Conservation (phyloP, 2,113 vertebrate species). For the Pollachius pollachius region DNA sequence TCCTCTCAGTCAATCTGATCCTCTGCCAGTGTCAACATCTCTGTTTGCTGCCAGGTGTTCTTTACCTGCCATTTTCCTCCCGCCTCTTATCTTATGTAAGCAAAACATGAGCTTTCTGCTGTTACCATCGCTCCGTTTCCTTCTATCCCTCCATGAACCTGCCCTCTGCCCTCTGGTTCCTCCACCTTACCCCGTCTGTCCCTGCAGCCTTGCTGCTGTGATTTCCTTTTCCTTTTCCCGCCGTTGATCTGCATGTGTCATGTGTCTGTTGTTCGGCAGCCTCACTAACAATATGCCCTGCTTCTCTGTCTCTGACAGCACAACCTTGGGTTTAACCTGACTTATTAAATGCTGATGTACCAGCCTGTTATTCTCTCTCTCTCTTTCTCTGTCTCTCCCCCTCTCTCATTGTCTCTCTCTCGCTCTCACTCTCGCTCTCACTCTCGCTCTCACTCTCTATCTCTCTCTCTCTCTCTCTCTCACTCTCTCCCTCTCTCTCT, state of each 20-base stretch:
- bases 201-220: too few relatives aligned
- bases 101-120: neutral
- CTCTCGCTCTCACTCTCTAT: neutral
- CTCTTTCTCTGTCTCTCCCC: neutral
- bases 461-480: too few relatives aligned
- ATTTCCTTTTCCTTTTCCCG: neutral
- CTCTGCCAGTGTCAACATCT: slow-evolving; percentile 26
- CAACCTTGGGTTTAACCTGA: too few relatives aligned
- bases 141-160: neutral
- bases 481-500: slow-evolving; percentile 5
- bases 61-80: slow-evolving; percentile 20
- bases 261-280: neutral
- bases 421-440: neutral
- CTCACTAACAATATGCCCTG: too few relatives aligned
- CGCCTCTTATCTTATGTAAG: neutral
- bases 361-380: neutral
- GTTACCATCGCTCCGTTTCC: neutral
- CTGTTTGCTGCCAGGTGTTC: slow-evolving; percentile 30
- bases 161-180: neutral
- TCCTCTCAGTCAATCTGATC: too few relatives aligned
- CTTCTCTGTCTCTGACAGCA: too few relatives aligned
- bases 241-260: neutral
- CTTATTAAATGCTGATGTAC: neutral
- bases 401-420: neutral
- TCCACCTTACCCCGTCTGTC: too few relatives aligned